phyloP scores from a whole-genome alignment of 2,113 vertebrate genomes.

The Maccullochella peelii region DNA sequence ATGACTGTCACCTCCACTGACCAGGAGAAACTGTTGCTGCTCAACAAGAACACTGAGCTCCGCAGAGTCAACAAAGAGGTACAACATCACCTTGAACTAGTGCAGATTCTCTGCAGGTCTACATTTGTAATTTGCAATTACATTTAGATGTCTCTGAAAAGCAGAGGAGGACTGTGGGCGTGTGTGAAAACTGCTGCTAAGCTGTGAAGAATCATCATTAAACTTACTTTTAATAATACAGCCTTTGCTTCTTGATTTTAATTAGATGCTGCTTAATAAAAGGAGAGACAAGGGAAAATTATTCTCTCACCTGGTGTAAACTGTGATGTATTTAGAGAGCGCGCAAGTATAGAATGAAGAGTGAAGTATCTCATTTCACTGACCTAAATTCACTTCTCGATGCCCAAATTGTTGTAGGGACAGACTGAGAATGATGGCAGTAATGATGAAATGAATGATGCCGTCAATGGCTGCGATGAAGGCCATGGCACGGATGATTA shows the following conservation, averaged over 20 bases:
- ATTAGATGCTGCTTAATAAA: slow-evolving; percentile 29
- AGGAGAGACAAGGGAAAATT: neutral
- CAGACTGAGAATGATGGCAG: neutral
- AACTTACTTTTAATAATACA: slow-evolving; percentile 36
- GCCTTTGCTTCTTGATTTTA: slow-evolving; percentile 35
- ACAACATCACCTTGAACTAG: slow-evolving; percentile 5
- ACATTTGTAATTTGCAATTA: slow-evolving; percentile 47
- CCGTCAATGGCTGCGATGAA: slow-evolving; percentile 10
- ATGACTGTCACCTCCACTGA: slow-evolving; percentile 85
- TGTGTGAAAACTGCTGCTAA: slow-evolving; percentile 64
- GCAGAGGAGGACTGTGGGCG: slow-evolving; percentile 60
- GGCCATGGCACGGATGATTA: slow-evolving; percentile 12
- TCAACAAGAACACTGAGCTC: slow-evolving; percentile 86
- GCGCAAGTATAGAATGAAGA: neutral
- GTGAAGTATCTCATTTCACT: neutral
- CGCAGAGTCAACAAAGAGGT: slow-evolving; percentile 86
- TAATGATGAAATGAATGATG: slow-evolving; percentile 1
- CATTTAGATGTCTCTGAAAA: slow-evolving; percentile 53
- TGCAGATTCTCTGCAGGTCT: neutral
- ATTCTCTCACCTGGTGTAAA: neutral
- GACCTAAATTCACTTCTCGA: slow-evolving; percentile 34
- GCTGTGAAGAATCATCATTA: slow-evolving; percentile 42
- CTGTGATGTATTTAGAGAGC: neutral
- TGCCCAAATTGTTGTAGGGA: neutral
- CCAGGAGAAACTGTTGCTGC: slow-evolving; percentile 86